A percentile compares a stretch with the other conserved stretches of the same genome.
These are phyloP conservation scores for Sesia apiformis DNA, from an alignment of 2,888 invertebrate species.

Conservation along the genomic window DNA sequence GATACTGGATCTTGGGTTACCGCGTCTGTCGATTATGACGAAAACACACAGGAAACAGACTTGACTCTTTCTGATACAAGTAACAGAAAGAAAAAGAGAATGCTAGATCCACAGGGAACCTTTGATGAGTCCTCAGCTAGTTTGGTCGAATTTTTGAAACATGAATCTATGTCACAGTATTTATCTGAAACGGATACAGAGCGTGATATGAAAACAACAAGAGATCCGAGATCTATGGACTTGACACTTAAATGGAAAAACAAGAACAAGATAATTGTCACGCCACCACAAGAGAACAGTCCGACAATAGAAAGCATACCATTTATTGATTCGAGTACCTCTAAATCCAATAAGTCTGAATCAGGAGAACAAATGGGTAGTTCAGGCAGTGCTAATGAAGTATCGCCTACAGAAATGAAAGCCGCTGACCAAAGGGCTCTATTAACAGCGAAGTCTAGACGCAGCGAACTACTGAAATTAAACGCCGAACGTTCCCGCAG, in stretches of 20 bases:
- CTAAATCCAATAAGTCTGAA: conserved; percentile 58
- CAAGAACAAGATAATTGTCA: conserved; percentile 75
- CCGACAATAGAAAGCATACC: conserved; percentile 72
- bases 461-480: conserved; percentile 75
- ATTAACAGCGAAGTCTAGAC: conserved; percentile 62
- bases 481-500: conserved; percentile 85
- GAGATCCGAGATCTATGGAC: conserved; percentile 40
- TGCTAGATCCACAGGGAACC: conserved; percentile 73
- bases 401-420: conserved; percentile 54
- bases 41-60: conserved; percentile 77
- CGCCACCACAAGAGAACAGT: conserved; percentile 76
- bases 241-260: conserved; percentile 62
- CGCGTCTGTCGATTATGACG: conserved; percentile 74
- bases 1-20: conserved; percentile 81
- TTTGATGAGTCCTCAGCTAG: conserved; percentile 75
- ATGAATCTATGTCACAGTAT: conserved; percentile 55
- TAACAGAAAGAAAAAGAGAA: conserved; percentile 26
- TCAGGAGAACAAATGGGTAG: conserved; percentile 58
- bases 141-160: conserved; percentile 61
- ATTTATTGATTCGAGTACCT: conserved; percentile 57
- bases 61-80: conserved; percentile 68
- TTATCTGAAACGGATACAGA: conserved; percentile 59
- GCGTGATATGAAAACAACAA: conserved; percentile 35
- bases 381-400: conserved; percentile 56
- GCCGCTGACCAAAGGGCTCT: conserved; percentile 45